These are phyloP conservation scores for Phrixothrix hirtus DNA, from an alignment of 2,888 invertebrate species.

Conservation along the genomic window DNA sequence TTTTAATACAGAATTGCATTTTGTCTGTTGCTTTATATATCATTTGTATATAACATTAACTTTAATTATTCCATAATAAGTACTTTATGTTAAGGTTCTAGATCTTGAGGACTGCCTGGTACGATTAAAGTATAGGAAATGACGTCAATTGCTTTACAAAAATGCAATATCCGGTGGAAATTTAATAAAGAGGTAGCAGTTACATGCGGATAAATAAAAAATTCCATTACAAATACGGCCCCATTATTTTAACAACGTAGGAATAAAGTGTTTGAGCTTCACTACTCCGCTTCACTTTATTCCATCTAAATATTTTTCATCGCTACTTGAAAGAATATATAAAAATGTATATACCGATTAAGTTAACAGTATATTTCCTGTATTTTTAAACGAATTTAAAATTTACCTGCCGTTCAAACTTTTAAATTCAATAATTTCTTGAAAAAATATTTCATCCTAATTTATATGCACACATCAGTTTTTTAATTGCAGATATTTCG, in stretches of 20 bases:
- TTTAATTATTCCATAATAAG: background rate
- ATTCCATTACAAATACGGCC: constrained; percentile 20
- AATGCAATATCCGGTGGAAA: constrained; percentile 18
- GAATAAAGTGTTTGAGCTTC: constrained; percentile 11
- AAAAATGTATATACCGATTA: no score
- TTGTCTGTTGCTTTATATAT: background rate
- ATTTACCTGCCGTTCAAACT: no score
- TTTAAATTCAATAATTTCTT: no score
- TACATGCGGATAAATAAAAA: constrained; percentile 18
- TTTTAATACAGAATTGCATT: no score
- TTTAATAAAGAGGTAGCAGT: constrained; percentile 18
- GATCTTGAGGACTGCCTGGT: background rate
- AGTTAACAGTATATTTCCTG: constrained; percentile 14
- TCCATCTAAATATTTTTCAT: constrained; percentile 15
- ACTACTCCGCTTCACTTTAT: constrained; percentile 9
- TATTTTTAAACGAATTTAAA: constrained; percentile 11
- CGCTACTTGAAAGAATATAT: constrained; percentile 7
- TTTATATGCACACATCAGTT: no score
- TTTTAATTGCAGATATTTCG: no score
- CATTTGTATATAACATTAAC: background rate
- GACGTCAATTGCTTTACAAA: constrained; percentile 18
- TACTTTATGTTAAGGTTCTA: background rate
- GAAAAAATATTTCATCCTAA: no score
- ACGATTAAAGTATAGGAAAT: constrained; percentile 8
- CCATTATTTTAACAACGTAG: constrained; percentile 16